phyloP scores from a whole-genome alignment of 2,888 invertebrate genomes.

The Lithophane semibrunnea region DNA sequence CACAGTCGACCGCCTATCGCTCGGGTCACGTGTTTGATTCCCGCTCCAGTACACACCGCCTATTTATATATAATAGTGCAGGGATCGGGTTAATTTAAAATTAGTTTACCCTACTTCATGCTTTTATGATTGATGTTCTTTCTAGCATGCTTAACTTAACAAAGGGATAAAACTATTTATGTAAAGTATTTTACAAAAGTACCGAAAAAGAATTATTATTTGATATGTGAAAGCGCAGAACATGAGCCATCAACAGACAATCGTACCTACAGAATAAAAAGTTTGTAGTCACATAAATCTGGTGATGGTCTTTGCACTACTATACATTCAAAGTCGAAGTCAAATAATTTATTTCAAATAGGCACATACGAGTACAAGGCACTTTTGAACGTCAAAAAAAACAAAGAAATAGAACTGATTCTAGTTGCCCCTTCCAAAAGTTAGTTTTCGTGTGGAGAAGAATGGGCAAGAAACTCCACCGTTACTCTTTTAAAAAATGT shows the following conservation, averaged over 20 bases:
- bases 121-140: slow-evolving; percentile 9
- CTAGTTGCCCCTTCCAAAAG: too few species aligned
- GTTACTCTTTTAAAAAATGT: too few species aligned
- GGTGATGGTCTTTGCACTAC: too few species aligned
- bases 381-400: too few species aligned
- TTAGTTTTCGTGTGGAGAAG: too few species aligned
- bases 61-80: slow-evolving; percentile 64
- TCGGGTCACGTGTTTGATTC: slow-evolving; percentile 69
- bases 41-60: slow-evolving; percentile 67
- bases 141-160: slow-evolving; percentile 3
- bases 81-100: slow-evolving; percentile 21
- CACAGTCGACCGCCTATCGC: slow-evolving; percentile 64
- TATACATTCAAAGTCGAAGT: too few species aligned
- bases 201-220: not conserved
- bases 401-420: too few species aligned
- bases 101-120: slow-evolving; percentile 40
- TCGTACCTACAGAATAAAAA: not conserved
- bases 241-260: not conserved
- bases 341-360: too few species aligned
- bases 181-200: not conserved
- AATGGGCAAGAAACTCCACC: too few species aligned
- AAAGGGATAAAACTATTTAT: not conserved
- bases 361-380: too few species aligned
- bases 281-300: too few species aligned
- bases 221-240: not conserved